Evolutionary conservation across 2,888 invertebrate species (phyloP).

Genomic region (Ornithoptera priamus): DNA sequence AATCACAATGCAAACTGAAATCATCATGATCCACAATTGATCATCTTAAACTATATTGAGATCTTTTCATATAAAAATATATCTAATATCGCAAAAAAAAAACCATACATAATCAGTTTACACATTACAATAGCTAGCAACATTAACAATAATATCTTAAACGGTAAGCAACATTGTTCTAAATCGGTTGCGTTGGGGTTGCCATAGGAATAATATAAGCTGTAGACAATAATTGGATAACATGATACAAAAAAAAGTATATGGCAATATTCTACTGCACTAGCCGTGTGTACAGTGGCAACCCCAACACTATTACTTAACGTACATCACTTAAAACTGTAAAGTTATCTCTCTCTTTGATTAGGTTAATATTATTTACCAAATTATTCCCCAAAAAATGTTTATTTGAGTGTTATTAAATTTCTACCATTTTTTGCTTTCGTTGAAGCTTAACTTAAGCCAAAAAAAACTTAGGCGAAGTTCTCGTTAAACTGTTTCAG

Average conservation of each 20-base stretch:
- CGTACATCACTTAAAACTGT: conserved; percentile 62
- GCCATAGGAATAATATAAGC: conserved; percentile 45
- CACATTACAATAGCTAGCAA: conserved; percentile 68
- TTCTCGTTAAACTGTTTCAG: not conserved
- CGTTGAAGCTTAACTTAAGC: conserved; percentile 6
- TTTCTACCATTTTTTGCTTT: not conserved
- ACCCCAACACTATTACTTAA: conserved; percentile 53
- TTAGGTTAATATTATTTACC: conserved; percentile 52
- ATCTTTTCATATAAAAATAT: conserved; percentile 67
- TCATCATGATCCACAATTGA: conserved; percentile 40
- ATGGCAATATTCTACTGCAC: not conserved
- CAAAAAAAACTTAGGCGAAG: not conserved
- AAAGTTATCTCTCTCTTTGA: conserved; percentile 73
- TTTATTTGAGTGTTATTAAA: not conserved
- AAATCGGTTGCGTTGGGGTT: conserved; percentile 56
- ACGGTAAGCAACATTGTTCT: conserved; percentile 72
- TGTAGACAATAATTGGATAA: not conserved
- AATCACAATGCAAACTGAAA: conserved; percentile 57
- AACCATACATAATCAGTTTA: conserved; percentile 57
- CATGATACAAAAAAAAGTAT: not conserved
- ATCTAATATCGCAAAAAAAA: conserved; percentile 68
- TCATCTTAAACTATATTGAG: conserved; percentile 53
- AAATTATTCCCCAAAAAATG: conserved; percentile 42
- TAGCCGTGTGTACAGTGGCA: conserved; percentile 48
- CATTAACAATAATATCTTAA: conserved; percentile 66